A percentile compares a stretch with the other conserved stretches of the same genome.
Conservation (phyloP, 2,888 invertebrate genomes). For the Ormyrus thymus region DNA sequence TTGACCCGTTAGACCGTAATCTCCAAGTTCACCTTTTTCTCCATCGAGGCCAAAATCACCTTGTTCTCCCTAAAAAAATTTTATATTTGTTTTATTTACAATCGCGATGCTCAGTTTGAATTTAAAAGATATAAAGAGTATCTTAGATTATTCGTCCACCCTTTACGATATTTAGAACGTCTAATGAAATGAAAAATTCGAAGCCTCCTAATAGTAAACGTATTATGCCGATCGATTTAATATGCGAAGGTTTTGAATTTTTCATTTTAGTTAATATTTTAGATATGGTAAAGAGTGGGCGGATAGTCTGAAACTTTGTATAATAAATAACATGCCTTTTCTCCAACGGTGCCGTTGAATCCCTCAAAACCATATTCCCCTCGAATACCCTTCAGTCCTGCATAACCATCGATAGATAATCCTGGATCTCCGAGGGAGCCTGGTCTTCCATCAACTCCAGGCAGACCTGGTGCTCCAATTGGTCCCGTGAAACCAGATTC, state of each 20-base stretch:
- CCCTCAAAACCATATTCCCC: conserved; percentile 73
- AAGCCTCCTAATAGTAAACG: no score
- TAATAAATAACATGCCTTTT: conserved; percentile 65
- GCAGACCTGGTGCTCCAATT: conserved; percentile 81
- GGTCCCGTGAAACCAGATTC: conserved; percentile 82
- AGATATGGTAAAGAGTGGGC: no score
- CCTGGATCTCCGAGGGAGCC: conserved; percentile 83
- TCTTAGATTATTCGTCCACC: no score
- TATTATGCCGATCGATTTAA: no score
- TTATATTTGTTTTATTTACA: no score
- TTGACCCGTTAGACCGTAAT: conserved; percentile 69
- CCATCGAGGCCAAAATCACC: conserved; percentile 76
- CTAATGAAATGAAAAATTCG: no score
- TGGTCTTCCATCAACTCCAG: conserved; percentile 82
- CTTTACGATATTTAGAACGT: no score
- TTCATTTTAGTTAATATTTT: no score
- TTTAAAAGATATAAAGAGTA: no score
- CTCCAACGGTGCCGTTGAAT: conserved; percentile 71
- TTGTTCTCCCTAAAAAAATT: conserved; percentile 66
- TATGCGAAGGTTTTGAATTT: no score
- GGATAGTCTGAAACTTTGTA: no score
- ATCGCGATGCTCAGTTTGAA: no score
- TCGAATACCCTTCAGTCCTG: conserved; percentile 62
- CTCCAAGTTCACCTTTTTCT: conserved; percentile 80
- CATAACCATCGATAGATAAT: conserved; percentile 63